Evolutionary conservation across 53 echinoderm and acorn worm genomes (phyloP).

Genomic region (Hippasteria phrygiana): DNA sequence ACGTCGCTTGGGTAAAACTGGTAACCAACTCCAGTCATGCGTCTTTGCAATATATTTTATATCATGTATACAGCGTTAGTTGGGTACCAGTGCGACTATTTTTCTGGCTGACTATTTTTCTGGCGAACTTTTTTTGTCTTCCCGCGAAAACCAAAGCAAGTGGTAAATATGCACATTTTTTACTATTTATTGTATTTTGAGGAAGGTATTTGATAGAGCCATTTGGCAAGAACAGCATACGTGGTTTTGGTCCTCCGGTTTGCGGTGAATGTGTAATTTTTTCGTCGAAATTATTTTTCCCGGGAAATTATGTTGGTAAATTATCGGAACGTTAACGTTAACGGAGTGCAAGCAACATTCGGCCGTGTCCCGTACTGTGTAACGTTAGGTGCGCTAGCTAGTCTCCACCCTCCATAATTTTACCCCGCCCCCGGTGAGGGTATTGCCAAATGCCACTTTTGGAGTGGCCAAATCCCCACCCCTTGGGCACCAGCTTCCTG

Average conservation of each 20-base stretch:
- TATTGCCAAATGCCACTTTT: too few relatives aligned
- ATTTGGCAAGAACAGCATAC: neutral
- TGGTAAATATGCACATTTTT: conserved; percentile 46
- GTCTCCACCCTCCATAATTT: too few relatives aligned
- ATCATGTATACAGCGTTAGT: neutral
- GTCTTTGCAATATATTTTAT: too few relatives aligned
- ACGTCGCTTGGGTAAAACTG: neutral
- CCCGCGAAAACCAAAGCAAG: conserved; percentile 54
- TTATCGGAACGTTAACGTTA: neutral
- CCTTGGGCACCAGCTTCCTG: too few relatives aligned
- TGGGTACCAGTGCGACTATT: conserved; percentile 3
- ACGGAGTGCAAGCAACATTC: neutral
- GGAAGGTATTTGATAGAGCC: neutral
- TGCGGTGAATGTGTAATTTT: neutral
- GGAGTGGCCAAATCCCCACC: too few relatives aligned
- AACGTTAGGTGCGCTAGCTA: too few relatives aligned
- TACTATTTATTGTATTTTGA: neutral
- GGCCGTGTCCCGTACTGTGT: too few relatives aligned
- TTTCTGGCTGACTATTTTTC: neutral
- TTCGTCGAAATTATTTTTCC: neutral
- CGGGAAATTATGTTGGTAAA: neutral
- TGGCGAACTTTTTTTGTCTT: conserved; percentile 67
- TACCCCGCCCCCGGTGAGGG: too few relatives aligned
- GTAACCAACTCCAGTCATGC: neutral
- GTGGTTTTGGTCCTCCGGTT: neutral